Evolutionary conservation across 2,113 vertebrate species (phyloP), one percentile per base, ranked within the genome.

Genomic region (Monopterus albus): DNA sequence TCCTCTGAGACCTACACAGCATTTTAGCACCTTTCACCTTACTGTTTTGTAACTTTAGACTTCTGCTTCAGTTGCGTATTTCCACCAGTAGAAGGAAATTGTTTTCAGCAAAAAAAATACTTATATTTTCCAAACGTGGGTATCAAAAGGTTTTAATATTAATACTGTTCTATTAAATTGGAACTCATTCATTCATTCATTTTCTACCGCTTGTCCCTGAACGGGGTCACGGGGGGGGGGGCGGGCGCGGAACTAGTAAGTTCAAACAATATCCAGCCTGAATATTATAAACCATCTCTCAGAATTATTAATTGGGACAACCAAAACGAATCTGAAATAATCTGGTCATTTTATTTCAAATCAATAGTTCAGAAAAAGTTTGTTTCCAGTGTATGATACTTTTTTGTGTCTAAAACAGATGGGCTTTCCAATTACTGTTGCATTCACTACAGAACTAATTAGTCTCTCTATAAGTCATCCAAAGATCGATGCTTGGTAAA

Each of bases 401-500:
- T 42, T 29, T 39, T 31, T 55, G 56, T 65, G 33, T 55, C 35
- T 65, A 36, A 83, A 88, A 78, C 75, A 85, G 79, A 89, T 78
- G 80, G 67, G 70, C 67, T 56, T 50, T 77, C 58, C 46, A 78
- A 62, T 82, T 73, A 55, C 62, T 71, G 58, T 78, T 42, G 61
- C 7, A 23, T 60, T 73, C 5, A 1, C 78, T 52, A 39, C 43
- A 66, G 64, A 83, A 79, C 59, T 74, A 75, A 88, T 80, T 76
- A 79, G 81, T 63, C 51, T 47, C 49, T 57, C 23, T 49, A 49
- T 61, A 59, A 68, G 36, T 74, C 31, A 18, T 76, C 71, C 58
- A 76, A 76, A 84, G 76, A 63, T 82, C 75, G 66, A 60, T 75
- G 17, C 46, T 76, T 70, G 63, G 72, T 68, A 29, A 78, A 87